Evolutionary conservation across 2,113 vertebrate species (phyloP), one percentile per base, ranked within the genome.

Genomic region (Perccottus glenii): DNA sequence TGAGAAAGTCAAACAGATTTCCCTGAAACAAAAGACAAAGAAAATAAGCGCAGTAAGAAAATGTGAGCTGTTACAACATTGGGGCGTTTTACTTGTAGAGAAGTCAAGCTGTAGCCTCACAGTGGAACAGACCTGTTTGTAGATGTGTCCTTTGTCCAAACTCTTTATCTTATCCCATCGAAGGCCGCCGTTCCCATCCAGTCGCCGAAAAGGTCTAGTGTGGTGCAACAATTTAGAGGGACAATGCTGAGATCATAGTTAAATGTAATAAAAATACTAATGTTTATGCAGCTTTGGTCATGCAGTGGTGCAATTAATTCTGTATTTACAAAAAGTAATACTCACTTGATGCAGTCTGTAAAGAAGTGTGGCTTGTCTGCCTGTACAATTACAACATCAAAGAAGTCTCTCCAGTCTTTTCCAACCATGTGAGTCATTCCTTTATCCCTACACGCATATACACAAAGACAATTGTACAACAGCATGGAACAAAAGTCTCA

Each of bases 1-100:
- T 90, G 51, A 98, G 90, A 67, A 99, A 99, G 73, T 99, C 96
- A 64, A 95, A 95, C 61, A 99, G 90, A 78, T 99, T 99, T 51
- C 97, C 97, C 97, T 98, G 88, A 63, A 88, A 84, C 10, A 58
- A 36, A 42, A 12, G 15, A 58, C 52, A n/a, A 55, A 33, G 38
- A 55, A 35, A 55, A 55, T n/a, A 16, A 58, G 38, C 36, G 16
- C 56, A 58, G 38, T 11, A 9, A 27, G 40, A 51, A 27, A 49
- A 6, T 16, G 11, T 36, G 14, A 3, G 5, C 4, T 8, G 9
- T 40, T 27, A 3, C 33, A 33, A 50, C 9, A 49, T 9, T 2
- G 8, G 0, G 0, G 46, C 2, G 12, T 19, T 55, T 14, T 5
- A 0, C 36, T 59, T 53, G 46, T 6, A 48, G 38, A 35, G 35